These are phyloP conservation scores for Ia io DNA, from an alignment of 2,113 vertebrate genomes.

Conservation along the genomic window DNA sequence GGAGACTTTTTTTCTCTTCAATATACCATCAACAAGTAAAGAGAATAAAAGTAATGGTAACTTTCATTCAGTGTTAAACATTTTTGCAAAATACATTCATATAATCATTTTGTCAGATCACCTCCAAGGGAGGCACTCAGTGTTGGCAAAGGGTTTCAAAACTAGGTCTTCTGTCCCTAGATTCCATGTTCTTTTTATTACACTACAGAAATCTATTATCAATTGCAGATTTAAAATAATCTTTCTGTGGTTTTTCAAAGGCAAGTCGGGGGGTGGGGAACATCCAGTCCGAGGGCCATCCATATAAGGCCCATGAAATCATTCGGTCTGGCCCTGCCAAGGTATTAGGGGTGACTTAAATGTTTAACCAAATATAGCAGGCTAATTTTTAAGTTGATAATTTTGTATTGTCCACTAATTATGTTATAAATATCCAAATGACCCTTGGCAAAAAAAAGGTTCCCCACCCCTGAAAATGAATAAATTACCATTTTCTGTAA, in stretches of 20 bases:
- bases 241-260: slow-evolving; percentile 15
- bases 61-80: neutral
- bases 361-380: no score
- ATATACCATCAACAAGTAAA: neutral
- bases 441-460: no score
- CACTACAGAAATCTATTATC: neutral
- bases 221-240: neutral
- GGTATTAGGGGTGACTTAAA: no score
- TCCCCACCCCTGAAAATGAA: neutral
- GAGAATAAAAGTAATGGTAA: neutral
- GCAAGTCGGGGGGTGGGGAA: neutral
- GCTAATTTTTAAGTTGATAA: no score
- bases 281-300: no score
- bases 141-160: neutral
- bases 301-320: no score
- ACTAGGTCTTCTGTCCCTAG: neutral
- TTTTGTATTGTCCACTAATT: no score
- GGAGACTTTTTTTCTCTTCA: neutral
- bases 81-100: neutral
- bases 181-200: neutral
- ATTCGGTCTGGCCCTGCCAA: no score
- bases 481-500: neutral
- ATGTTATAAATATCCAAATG: no score
- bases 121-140: neutral
- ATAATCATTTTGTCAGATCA: neutral